phyloP scores from a whole-genome alignment of 2,797 vertebrate genomes.

The Poecile montanus region DNA sequence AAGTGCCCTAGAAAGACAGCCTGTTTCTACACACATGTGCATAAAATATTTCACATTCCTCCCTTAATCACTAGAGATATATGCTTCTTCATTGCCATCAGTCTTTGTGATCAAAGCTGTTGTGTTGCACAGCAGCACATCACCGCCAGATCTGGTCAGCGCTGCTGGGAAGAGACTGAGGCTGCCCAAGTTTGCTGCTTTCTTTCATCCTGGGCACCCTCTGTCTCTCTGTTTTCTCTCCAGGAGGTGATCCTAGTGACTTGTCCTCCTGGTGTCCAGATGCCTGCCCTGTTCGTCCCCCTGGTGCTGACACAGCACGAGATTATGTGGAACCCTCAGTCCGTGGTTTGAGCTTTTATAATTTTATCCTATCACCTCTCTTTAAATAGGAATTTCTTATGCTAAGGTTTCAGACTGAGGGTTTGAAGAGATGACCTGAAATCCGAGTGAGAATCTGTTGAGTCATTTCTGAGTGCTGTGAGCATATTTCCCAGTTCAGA shows the following conservation, averaged over 20 bases:
- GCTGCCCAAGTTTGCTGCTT: not conserved
- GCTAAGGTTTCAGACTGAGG: not conserved
- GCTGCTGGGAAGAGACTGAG: not conserved
- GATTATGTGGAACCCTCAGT: not conserved
- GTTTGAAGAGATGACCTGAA: conserved; percentile 1
- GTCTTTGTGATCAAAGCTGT: not conserved
- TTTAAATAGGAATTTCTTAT: not conserved
- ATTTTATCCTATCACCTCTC: not conserved
- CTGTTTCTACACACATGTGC: not conserved
- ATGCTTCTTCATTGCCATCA: not conserved
- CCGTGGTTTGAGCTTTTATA: not conserved
- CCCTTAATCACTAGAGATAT: not conserved
- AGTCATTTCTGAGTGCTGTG: conserved; percentile 21
- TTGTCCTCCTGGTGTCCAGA: not conserved
- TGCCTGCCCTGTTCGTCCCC: not conserved
- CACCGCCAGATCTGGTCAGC: not conserved
- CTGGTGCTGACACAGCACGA: not conserved
- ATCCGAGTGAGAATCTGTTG: conserved; percentile 21
- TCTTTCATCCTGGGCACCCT: not conserved
- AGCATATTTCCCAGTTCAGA: not conserved
- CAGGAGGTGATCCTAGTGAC: not conserved
- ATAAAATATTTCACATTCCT: not conserved
- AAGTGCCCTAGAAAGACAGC: not conserved
- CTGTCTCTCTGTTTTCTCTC: not conserved
- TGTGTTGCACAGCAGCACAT: not conserved